Percentiles rank a stretch among this genome's conserved stretches.
Evolutionary conservation across 2,113 vertebrate genomes (phyloP).

Genomic region (Nasalis larvatus): DNA sequence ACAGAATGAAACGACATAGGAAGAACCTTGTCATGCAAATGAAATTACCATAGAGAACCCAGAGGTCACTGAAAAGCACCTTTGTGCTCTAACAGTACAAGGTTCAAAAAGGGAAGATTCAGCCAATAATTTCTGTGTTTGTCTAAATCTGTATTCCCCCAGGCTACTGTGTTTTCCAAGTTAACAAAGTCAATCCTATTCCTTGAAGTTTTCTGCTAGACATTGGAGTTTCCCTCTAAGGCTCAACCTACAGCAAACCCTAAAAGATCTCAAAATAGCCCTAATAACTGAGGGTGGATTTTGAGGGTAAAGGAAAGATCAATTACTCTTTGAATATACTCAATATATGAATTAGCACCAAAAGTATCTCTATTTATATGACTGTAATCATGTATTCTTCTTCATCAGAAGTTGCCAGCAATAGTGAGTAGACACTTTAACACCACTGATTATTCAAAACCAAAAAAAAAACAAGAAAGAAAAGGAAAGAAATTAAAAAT

Average conservation of each 20-base stretch:
- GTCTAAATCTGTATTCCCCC: slow-evolving; percentile 67
- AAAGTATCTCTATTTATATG: too few relatives aligned
- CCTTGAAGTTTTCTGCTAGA: slow-evolving; percentile 31
- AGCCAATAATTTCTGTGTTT: slow-evolving; percentile 68
- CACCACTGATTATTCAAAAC: background rate
- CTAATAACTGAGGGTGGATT: background rate
- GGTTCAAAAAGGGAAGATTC: slow-evolving; percentile 66
- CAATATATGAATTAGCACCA: background rate
- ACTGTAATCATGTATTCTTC: fast-evolving
- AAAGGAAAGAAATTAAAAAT: background rate
- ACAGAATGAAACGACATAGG: fast-evolving
- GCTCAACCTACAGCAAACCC: slow-evolving; percentile 29
- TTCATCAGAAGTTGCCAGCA: background rate
- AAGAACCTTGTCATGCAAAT: background rate
- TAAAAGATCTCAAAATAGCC: slow-evolving; percentile 53
- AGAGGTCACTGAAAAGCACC: slow-evolving; percentile 63
- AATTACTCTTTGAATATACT: background rate
- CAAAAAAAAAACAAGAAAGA: background rate
- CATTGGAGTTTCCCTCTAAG: slow-evolving; percentile 30
- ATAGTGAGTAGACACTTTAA: fast-evolving
- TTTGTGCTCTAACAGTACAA: slow-evolving; percentile 49
- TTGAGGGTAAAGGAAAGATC: background rate
- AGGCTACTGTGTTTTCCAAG: slow-evolving; percentile 66
- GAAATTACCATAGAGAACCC: slow-evolving; percentile 52
- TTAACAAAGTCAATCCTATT: slow-evolving; percentile 57